phyloP scores from a whole-genome alignment of 2,888 invertebrate species.

The Eumacrocentrus americanus region DNA sequence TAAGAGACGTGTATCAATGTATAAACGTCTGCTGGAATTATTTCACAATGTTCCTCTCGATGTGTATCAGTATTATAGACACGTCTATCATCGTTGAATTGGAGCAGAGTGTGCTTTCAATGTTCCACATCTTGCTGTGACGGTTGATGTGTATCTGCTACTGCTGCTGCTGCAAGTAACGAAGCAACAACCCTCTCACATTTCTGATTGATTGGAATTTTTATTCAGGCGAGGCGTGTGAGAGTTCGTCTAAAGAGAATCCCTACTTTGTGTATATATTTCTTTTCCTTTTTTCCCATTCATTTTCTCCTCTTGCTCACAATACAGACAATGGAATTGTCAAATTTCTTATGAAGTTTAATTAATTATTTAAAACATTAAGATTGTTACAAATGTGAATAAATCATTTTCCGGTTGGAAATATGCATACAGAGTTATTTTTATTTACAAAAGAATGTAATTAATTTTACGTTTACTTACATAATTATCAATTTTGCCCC shows the following conservation, averaged over 20 bases:
- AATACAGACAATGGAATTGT: too few relatives aligned
- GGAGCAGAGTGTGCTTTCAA: not conserved
- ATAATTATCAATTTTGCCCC: too few relatives aligned
- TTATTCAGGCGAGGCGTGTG: not conserved
- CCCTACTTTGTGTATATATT: not conserved
- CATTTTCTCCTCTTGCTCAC: not conserved
- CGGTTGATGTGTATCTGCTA: conserved; percentile 12
- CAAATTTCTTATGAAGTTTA: too few relatives aligned
- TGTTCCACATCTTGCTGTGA: conserved; percentile 17
- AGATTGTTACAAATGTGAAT: not conserved
- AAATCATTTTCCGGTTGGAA: not conserved
- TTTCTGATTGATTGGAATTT: conserved; percentile 20
- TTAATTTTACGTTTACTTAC: too few relatives aligned
- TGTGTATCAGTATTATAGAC: not conserved
- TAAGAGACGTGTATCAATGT: too few relatives aligned
- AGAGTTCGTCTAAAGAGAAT: too few relatives aligned
- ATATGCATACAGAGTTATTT: not conserved
- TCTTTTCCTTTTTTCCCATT: not conserved
- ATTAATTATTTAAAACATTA: too few relatives aligned
- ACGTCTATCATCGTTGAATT: conserved; percentile 6
- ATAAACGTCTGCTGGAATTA: not conserved
- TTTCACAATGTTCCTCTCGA: not conserved
- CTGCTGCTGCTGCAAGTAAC: not conserved
- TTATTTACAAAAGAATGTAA: too few relatives aligned
- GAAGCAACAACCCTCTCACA: conserved; percentile 2